Percentiles rank a stretch among this genome's conserved stretches.
Evolutionary conservation across 1,140 invertebrate genomes (phyloP).

Genomic region (Oedothorax gibbosus): DNA sequence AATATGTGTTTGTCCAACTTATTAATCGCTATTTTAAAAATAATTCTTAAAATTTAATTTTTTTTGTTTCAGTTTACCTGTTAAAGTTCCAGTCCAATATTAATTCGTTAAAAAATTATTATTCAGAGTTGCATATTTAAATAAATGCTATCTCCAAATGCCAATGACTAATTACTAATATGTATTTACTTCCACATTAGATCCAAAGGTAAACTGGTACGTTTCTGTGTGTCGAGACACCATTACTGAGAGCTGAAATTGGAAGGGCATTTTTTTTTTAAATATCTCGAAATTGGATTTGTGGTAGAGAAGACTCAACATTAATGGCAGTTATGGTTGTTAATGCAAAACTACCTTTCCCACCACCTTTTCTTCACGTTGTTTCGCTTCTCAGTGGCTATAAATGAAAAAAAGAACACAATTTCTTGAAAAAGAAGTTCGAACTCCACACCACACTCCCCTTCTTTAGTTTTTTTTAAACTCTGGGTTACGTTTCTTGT

Average conservation of each 20-base stretch:
- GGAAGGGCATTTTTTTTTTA: conserved; percentile 49
- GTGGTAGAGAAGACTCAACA: conserved; percentile 56
- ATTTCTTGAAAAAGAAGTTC: conserved; percentile 19
- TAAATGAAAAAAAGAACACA: conserved; percentile 53
- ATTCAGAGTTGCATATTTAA: too few relatives aligned
- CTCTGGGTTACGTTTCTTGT: conserved; percentile 29
- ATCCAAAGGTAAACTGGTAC: background rate
- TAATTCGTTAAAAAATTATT: too few relatives aligned
- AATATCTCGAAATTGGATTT: conserved; percentile 57
- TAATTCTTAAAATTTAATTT: too few relatives aligned
- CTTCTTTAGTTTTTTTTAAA: background rate
- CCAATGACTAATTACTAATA: too few relatives aligned
- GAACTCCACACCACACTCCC: background rate
- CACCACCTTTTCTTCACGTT: background rate
- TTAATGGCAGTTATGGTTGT: conserved; percentile 61
- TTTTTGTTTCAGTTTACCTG: too few relatives aligned
- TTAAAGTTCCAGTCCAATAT: too few relatives aligned
- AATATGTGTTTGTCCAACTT: too few relatives aligned
- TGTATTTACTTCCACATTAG: too few relatives aligned
- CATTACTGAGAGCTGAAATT: conserved; percentile 49
- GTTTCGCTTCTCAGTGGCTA: conserved; percentile 34
- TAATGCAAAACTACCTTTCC: conserved; percentile 53
- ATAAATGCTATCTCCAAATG: too few relatives aligned
- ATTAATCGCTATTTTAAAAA: too few relatives aligned
- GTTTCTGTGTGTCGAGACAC: conserved; percentile 7